phyloP scores from a whole-genome alignment of 2,113 vertebrate genomes.

The Pyrgilauda ruficollis region DNA sequence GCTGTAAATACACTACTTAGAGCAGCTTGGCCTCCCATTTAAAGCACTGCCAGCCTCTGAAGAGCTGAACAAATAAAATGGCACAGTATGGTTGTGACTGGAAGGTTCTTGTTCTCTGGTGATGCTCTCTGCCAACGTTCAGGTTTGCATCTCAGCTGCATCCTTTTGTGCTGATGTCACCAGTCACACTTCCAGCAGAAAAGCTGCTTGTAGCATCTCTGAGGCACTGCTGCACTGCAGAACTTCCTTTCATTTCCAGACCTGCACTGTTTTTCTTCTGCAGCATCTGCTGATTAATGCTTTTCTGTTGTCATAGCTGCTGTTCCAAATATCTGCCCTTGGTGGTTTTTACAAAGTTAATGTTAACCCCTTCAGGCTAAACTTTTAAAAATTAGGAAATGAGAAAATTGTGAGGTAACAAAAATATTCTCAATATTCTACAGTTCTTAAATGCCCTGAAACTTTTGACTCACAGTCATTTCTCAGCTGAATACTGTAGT shows the following conservation, averaged over 20 bases:
- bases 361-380: background rate
- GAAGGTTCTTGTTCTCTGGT: background rate
- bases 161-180: background rate
- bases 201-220: background rate
- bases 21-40: background rate
- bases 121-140: background rate
- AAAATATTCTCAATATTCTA: background rate
- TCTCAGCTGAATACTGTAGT: conserved; percentile 18
- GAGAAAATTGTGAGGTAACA: background rate
- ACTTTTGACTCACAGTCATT: conserved; percentile 31
- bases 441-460: conserved; percentile 28
- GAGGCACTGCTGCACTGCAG: conserved; percentile 53
- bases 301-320: background rate
- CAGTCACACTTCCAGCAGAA: background rate
- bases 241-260: conserved; percentile 32
- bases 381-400: background rate
- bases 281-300: conserved; percentile 49
- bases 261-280: background rate
- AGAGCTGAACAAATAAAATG: background rate
- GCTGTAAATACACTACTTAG: background rate
- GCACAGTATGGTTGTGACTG: background rate
- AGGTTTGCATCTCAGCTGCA: background rate
- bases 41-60: conserved; percentile 6
- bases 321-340: conserved; percentile 26
- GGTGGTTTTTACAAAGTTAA: background rate